Base-by-base conservation (phyloP, 2,797 vertebrate genomes). In the Esox masquinongy region DNA sequence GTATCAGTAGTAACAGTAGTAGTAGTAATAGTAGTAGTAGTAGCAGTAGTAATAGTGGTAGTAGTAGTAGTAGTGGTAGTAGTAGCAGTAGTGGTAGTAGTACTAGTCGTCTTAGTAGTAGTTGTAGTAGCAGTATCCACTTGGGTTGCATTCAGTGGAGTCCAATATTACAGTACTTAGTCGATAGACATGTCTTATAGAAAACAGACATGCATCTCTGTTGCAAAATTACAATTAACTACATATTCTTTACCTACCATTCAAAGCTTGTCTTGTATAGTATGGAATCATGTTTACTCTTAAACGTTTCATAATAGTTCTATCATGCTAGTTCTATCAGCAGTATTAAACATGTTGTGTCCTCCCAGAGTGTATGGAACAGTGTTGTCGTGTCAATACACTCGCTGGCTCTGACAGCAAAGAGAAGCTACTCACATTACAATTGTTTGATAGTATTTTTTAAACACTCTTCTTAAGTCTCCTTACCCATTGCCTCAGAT, bases 401-500 rank as follows among this genome's bases (percentile, higher is more conserved):
- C 89, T 89, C 88, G 89, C 88, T 88, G 89, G 80, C 88, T 90
- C 87, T 89, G 85, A 88, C 87, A 86, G 87, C 81, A 84, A 83
- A 83, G 82, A 89, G 77, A 90, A 87, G 83, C 84, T 88, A 85
- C 91, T 90, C 84, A 85, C 80, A n/a, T 36, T 92, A 93, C 91
- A 93, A 92, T 91, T 92, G 83, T 86, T 90, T 85, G 92, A 92
- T 86, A 85, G 83, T 50, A 86, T 81, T 84, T 61, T 80, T 77
- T 84, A 79, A 77, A 85, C 85, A 88, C 85, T 84, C 76, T 78
- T 70, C 72, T 85, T 77, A 74, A 75, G 78, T 87, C 87, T 85
- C 82, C 84, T 81, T 85, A 86, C 83, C 80, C 77, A 17, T 61
- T 11, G 56, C 17, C 56, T 61, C 56, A 24, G 56, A 61, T 26